phyloP scores from a whole-genome alignment of 2,888 invertebrate genomes.

The Micoletzkya japonica region DNA sequence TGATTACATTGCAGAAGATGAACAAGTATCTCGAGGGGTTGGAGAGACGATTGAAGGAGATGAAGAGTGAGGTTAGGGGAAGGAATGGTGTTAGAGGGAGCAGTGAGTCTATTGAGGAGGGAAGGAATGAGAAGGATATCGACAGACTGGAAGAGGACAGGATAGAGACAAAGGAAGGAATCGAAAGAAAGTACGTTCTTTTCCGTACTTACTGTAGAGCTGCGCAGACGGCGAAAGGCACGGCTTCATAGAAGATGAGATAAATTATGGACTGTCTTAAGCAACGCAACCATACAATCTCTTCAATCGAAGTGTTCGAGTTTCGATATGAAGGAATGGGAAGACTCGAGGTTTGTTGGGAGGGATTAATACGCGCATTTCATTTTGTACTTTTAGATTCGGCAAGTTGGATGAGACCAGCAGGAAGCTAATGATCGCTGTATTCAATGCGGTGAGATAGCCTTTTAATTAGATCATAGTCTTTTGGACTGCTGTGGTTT shows the following conservation, averaged over 20 bases:
- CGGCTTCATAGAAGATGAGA: too few species aligned
- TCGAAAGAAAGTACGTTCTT: slow-evolving; percentile 3
- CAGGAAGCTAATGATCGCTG: too few species aligned
- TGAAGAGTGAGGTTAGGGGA: neutral
- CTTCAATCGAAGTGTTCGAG: neutral
- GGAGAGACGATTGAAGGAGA: neutral
- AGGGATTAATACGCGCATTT: too few species aligned
- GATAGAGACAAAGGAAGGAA: slow-evolving; percentile 5
- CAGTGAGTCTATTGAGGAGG: neutral
- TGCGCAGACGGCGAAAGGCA: too few species aligned
- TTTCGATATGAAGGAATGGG: neutral
- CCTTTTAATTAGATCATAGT: too few species aligned
- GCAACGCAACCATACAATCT: slow-evolving; percentile 1
- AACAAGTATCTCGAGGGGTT: neutral
- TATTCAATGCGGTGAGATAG: slow-evolving; percentile 7
- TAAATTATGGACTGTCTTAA: too few species aligned
- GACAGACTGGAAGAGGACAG: neutral
- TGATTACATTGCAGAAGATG: slow-evolving; percentile 1
- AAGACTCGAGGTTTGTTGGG: too few species aligned
- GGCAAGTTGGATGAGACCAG: too few species aligned
- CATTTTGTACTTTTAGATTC: too few species aligned
- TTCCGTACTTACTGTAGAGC: neutral
- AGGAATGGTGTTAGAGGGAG: neutral
- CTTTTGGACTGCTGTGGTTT: neutral
- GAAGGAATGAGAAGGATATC: neutral